These are phyloP conservation scores for Falco peregrinus DNA, from an alignment of 2,797 vertebrate species.

Conservation along the genomic window DNA sequence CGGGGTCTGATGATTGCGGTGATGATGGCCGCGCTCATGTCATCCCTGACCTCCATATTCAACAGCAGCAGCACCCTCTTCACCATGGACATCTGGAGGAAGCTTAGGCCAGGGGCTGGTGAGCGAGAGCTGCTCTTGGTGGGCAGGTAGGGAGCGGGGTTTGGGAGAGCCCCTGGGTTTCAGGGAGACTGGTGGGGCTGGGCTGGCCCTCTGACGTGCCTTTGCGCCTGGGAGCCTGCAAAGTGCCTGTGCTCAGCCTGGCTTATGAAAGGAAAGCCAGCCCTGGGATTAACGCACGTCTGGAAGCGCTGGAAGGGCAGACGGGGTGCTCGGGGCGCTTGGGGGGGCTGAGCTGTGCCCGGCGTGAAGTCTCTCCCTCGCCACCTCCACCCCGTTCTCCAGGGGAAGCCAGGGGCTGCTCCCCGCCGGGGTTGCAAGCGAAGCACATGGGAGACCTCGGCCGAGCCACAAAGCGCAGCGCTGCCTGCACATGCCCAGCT, in stretches of 20 bases:
- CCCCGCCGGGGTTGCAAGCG: fast-evolving
- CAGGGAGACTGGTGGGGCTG: background rate
- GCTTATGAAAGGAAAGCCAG: background rate
- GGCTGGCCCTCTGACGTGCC: background rate
- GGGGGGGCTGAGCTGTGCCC: background rate
- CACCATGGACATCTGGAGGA: constrained; percentile 94
- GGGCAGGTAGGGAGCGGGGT: constrained; percentile 78
- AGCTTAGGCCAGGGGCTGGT: constrained; percentile 77
- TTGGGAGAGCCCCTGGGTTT: background rate
- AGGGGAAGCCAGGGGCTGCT: background rate
- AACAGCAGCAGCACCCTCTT: constrained; percentile 93
- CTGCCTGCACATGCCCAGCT: background rate
- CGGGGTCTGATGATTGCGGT: constrained; percentile 90
- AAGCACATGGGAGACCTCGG: fast-evolving
- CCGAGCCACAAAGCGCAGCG: background rate
- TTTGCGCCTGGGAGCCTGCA: background rate
- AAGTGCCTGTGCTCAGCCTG: background rate
- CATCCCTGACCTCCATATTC: constrained; percentile 91
- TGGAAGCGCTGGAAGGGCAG: background rate
- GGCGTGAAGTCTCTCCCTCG: background rate
- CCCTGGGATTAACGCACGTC: background rate
- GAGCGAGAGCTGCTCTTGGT: constrained; percentile 89
- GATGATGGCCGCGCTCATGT: constrained; percentile 94
- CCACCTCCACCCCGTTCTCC: fast-evolving
- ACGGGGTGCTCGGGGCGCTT: background rate